Percentiles rank a stretch among this genome's conserved stretches.
Conservation (phyloP, 2,113 vertebrate genomes). For the Quiscalus mexicanus region DNA sequence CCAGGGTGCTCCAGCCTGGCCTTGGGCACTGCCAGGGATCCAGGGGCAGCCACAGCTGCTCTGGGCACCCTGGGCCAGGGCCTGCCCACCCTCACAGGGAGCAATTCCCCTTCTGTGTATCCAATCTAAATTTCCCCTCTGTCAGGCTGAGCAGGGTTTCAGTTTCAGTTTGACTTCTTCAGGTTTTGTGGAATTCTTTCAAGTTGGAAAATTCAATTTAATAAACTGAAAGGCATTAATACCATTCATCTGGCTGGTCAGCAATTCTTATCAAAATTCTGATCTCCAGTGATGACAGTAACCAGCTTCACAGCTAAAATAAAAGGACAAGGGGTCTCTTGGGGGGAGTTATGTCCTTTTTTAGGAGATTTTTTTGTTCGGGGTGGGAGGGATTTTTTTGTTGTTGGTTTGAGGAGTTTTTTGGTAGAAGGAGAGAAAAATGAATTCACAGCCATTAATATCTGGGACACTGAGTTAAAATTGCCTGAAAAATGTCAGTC, state of each 20-base stretch:
- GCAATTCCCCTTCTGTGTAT: rapidly evolving
- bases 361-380: too few species aligned
- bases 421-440: not conserved
- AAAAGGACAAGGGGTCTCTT: rapidly evolving
- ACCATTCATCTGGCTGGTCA: not conserved
- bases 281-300: not conserved
- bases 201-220: not conserved
- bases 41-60: not conserved
- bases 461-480: not conserved
- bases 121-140: not conserved
- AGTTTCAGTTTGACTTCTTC: not conserved
- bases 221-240: not conserved
- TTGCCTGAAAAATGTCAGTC: not conserved
- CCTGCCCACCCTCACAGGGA: not conserved
- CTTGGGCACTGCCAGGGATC: not conserved
- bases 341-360: rapidly evolving
- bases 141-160: not conserved
- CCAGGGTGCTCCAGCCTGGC: not conserved
- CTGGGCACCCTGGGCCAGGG: not conserved
- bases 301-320: not conserved
- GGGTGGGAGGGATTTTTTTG: not conserved
- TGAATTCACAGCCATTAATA: not conserved
- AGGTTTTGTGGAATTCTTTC: not conserved
- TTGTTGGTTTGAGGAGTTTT: not conserved
- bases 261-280: not conserved